Percentiles rank a stretch among this genome's conserved stretches.
Conservation (phyloP, 2,888 invertebrate genomes). For the Megastigmus dorsalis region DNA sequence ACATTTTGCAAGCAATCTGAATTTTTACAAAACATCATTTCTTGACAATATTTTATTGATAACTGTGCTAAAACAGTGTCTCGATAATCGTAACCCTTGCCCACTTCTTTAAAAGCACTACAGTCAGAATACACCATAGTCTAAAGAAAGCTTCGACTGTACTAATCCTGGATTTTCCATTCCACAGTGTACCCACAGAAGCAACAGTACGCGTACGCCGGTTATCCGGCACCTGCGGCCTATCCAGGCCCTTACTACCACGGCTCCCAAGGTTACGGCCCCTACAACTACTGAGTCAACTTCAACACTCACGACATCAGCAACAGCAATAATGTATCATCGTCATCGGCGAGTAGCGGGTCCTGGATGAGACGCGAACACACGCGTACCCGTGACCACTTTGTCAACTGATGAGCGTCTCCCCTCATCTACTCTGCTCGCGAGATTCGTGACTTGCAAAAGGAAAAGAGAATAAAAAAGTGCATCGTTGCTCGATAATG, state of each 20-base stretch:
- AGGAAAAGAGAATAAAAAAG: background rate
- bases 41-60: too few species aligned
- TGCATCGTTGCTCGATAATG: conserved; percentile 13
- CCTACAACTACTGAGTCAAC: conserved; percentile 88
- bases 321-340: background rate
- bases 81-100: too few species aligned
- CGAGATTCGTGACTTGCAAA: background rate
- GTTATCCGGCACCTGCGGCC: conserved; percentile 85
- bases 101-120: too few species aligned
- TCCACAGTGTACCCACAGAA: conserved; percentile 93
- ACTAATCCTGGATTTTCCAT: background rate
- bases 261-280: conserved; percentile 90
- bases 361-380: conserved; percentile 4
- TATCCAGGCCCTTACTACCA: conserved; percentile 92
- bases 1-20: too few species aligned
- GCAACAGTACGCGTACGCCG: conserved; percentile 93
- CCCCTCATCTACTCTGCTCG: background rate
- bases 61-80: too few species aligned
- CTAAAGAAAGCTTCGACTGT: too few species aligned
- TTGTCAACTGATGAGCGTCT: background rate
- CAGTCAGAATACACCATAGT: too few species aligned
- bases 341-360: conserved; percentile 1
- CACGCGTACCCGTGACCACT: background rate
- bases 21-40: too few species aligned
- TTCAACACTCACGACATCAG: background rate